Percentiles rank a stretch among this genome's conserved stretches.
Conservation (phyloP, 92 coral and sea anemone species). For the Isaurus tuberculatus region DNA sequence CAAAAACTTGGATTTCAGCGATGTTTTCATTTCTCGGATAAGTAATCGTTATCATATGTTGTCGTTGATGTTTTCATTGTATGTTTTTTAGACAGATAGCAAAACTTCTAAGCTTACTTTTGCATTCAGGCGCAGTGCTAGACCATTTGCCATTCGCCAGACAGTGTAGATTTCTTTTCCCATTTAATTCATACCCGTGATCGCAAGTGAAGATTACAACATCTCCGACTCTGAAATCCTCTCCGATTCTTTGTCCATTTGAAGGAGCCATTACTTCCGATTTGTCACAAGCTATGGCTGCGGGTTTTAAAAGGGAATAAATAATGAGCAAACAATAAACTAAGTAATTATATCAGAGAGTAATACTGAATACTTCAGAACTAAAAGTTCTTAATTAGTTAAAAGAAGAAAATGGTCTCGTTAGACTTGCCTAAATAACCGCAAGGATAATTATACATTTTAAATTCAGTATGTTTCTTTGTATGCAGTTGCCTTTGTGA, state of each 20-base stretch:
- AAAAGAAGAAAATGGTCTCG: too few species aligned
- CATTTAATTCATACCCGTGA: conserved; percentile 58
- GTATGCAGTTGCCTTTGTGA: too few species aligned
- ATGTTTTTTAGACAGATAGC: background rate
- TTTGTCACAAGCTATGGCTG: conserved; percentile 66
- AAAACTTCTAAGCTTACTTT: conserved; percentile 47
- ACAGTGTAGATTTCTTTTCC: conserved; percentile 56
- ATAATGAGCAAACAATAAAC: background rate
- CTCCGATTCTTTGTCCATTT: conserved; percentile 58
- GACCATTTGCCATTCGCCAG: conserved; percentile 72
- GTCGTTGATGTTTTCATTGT: too few species aligned
- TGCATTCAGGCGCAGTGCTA: conserved; percentile 60
- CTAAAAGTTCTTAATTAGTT: too few species aligned
- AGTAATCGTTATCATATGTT: too few species aligned
- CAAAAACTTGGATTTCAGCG: too few species aligned
- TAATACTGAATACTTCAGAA: background rate
- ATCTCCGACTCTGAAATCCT: conserved; percentile 45
- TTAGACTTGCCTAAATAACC: too few species aligned
- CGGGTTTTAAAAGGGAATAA: background rate
- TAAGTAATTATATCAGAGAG: background rate
- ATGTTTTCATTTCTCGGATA: too few species aligned
- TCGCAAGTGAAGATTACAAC: conserved; percentile 57
- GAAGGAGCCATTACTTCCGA: conserved; percentile 63
- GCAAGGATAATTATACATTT: too few species aligned
- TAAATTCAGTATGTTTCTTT: too few species aligned